phyloP scores from a whole-genome alignment of 1,140 invertebrate genomes.

The Drosophila nebulosa region DNA sequence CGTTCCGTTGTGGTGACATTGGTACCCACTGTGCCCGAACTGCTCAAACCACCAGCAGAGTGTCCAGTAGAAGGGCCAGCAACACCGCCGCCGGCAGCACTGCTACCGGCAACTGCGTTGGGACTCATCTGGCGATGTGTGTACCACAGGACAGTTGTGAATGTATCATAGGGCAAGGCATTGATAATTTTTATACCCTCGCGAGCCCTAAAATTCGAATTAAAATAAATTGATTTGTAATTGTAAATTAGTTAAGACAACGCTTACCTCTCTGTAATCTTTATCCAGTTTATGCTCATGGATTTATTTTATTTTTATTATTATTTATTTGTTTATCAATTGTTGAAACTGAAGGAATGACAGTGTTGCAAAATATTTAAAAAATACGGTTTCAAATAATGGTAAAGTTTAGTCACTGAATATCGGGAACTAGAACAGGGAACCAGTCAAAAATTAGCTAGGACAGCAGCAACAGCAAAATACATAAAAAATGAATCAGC shows the following conservation, averaged over 20 bases:
- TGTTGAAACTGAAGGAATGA: background rate
- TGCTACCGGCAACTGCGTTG: background rate
- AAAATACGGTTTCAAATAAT: too few species aligned
- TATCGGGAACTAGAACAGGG: too few species aligned
- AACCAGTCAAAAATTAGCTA: too few species aligned
- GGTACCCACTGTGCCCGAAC: slow-evolving; percentile 44
- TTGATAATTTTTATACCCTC: slow-evolving; percentile 81
- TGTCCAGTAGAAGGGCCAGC: background rate
- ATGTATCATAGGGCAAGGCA: slow-evolving; percentile 72
- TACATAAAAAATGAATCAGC: too few species aligned
- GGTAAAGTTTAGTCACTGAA: too few species aligned
- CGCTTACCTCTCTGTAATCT: slow-evolving; percentile 75
- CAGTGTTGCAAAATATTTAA: background rate
- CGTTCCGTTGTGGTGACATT: slow-evolving; percentile 60
- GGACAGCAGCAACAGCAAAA: too few species aligned
- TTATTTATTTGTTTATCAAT: background rate
- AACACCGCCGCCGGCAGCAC: background rate
- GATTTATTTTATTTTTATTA: background rate
- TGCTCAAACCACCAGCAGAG: background rate
- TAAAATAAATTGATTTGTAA: background rate
- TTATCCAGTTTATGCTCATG: slow-evolving; percentile 80
- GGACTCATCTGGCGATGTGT: slow-evolving; percentile 79
- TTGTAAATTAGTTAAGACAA: background rate
- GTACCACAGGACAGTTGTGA: slow-evolving; percentile 74
- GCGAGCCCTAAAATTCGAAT: slow-evolving; percentile 51